Base-by-base conservation (phyloP, 2,113 vertebrate genomes). In the Xiphorhynchus elegans region DNA sequence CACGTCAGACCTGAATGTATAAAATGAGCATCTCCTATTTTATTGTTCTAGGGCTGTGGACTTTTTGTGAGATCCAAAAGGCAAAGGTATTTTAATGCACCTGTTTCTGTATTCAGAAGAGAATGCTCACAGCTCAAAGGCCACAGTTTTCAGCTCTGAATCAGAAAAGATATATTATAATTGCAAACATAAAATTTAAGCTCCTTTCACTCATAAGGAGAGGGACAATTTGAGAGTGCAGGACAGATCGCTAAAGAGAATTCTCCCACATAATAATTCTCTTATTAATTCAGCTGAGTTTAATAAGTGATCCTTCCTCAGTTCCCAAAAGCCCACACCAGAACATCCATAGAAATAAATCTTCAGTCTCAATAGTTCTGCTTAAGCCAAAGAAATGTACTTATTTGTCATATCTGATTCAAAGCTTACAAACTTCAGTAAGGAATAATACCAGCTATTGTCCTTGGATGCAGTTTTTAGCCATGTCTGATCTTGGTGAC, bases 161-260 rank as follows among this genome's bases (percentile, higher is more conserved):
- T 91, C 93, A 83, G 52, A 77, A 97, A 93, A 79, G 69, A 93
- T 90, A 47, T 74, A 84, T 96, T 94, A 80, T 94, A 94, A 96
- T 88, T 90, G 93, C 91, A 95, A 96, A 90, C 79, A 84, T 70
- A 92, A 87, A 95, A 93, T 86, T 94, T 90, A 90, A 93, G 79
- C 78, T 84, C 80, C 92, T 90, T 91, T 91, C 95, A 95, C 79
- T 94, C 82, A 74, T 70, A 95, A 80, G 55, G 81, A 94, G 94
- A 95, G 11, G 35, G 92, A 96, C 85, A 95, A 96, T 90, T 88
- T 84, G 68, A 93, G 72, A 85, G 56, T 92, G 68, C 52, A 58
- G 74, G 73, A 67, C 49, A 82, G 85, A 90, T 75, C 2, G 9
- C 79, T 90, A 68, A 75, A 74, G 84, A 96, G 92, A 96, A 94